A percentile compares a stretch with the other conserved stretches of the same genome.
These are phyloP conservation scores for Acanthosepion esculentum DNA, from an alignment of 2,888 invertebrate species.

Conservation along the genomic window DNA sequence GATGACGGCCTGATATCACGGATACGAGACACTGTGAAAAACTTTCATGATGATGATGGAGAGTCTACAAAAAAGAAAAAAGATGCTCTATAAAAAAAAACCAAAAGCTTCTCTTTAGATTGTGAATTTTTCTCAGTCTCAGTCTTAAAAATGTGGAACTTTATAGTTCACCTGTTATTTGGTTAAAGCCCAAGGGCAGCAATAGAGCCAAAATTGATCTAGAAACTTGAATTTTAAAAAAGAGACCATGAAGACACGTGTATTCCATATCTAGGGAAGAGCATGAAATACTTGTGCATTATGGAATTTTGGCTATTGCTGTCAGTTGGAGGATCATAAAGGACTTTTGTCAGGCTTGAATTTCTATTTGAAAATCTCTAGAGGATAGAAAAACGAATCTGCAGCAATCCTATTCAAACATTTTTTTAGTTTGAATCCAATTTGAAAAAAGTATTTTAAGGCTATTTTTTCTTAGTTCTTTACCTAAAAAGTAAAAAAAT, in stretches of 20 bases:
- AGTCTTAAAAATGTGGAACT: not conserved
- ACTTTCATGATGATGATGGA: constrained; percentile 46
- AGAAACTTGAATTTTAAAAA: not conserved
- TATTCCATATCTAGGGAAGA: not conserved
- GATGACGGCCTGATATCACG: constrained; percentile 58
- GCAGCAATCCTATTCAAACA: not conserved
- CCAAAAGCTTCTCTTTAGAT: not conserved
- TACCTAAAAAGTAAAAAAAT: too few species aligned
- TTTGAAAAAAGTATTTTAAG: too few species aligned
- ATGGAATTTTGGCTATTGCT: not conserved
- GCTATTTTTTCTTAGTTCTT: too few species aligned
- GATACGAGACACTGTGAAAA: constrained; percentile 57
- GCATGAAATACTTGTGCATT: not conserved
- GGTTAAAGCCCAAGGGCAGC: not conserved
- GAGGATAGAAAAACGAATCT: not conserved
- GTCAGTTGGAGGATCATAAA: not conserved
- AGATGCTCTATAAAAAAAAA: constrained; percentile 37
- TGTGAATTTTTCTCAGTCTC: not conserved
- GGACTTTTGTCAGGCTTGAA: not conserved
- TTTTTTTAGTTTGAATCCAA: too few species aligned
- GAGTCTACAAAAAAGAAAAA: constrained; percentile 48
- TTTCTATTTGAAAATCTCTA: not conserved
- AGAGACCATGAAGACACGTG: not conserved
- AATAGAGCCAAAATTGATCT: not conserved
- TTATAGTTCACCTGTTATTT: not conserved